Conservation (phyloP, 2,888 invertebrate genomes). For the Cynaeus angustus region DNA sequence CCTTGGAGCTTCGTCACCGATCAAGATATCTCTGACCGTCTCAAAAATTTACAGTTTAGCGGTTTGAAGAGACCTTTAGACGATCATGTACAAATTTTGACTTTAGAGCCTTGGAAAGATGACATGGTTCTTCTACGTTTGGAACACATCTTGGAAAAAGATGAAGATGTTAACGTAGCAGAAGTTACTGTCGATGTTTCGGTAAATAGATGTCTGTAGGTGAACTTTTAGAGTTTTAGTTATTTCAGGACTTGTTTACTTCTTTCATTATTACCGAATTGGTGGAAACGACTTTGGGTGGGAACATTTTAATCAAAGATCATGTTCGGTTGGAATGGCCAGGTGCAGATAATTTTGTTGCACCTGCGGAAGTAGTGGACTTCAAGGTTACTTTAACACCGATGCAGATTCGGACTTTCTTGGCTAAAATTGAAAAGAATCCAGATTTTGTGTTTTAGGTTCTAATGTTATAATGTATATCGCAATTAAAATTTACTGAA, state of each 20-base stretch:
- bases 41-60: constrained; percentile 35
- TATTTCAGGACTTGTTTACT: constrained; percentile 66
- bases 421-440: constrained; percentile 10
- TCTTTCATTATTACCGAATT: constrained; percentile 63
- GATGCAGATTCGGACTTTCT: constrained; percentile 45
- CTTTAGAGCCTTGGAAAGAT: constrained; percentile 82
- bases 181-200: constrained; percentile 72
- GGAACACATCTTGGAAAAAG: constrained; percentile 82
- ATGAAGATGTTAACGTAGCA: constrained; percentile 75
- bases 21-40: constrained; percentile 38
- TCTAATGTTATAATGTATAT: no score
- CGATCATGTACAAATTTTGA: constrained; percentile 81
- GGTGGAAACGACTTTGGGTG: constrained; percentile 68
- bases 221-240: neutral
- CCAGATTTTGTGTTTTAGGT: neutral
- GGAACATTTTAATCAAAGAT: constrained; percentile 73
- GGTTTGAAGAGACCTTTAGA: constrained; percentile 74
- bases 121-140: constrained; percentile 79
- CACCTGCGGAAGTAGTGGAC: neutral
- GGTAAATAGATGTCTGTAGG: neutral
- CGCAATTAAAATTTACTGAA: no score
- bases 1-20: constrained; percentile 76
- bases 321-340: constrained; percentile 62
- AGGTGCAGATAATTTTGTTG: constrained; percentile 10
- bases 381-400: constrained; percentile 38